Evolutionary conservation across 2,888 invertebrate genomes (phyloP).

Genomic region (Pilophorus perplexus): DNA sequence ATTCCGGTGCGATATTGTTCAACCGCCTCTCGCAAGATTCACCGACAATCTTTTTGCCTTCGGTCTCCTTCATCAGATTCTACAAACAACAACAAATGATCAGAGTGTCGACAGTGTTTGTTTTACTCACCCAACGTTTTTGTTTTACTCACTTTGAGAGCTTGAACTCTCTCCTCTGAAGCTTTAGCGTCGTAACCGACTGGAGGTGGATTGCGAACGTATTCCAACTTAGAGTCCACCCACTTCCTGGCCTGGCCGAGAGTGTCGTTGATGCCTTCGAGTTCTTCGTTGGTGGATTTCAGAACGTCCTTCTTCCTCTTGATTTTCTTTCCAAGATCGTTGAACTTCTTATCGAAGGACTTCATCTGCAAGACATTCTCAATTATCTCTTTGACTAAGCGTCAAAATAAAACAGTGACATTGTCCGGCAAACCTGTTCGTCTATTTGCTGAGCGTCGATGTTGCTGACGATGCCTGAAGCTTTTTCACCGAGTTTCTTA

Average conservation of each 20-base stretch:
- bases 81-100: constrained; percentile 48
- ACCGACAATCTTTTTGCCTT: constrained; percentile 76
- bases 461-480: constrained; percentile 78
- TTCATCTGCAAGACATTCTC: constrained; percentile 59
- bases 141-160: constrained; percentile 61
- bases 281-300: constrained; percentile 78
- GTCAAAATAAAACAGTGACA: background rate
- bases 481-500: constrained; percentile 66
- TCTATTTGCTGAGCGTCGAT: constrained; percentile 87
- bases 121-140: too few relatives aligned
- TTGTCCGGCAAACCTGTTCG: constrained; percentile 67
- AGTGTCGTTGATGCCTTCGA: constrained; percentile 76
- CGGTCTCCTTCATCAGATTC: constrained; percentile 76
- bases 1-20: constrained; percentile 76
- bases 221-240: constrained; percentile 71
- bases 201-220: constrained; percentile 64
- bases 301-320: constrained; percentile 80
- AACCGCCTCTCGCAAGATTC: constrained; percentile 81
- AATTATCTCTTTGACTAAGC: background rate
- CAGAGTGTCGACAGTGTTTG: too few relatives aligned
- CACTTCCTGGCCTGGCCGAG: constrained; percentile 76
- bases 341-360: constrained; percentile 77
- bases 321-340: constrained; percentile 78
- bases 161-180: constrained; percentile 70
- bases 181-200: constrained; percentile 75